Base-by-base conservation (phyloP, 2,797 vertebrate genomes). In the Gymnoscopelus microlampas region DNA sequence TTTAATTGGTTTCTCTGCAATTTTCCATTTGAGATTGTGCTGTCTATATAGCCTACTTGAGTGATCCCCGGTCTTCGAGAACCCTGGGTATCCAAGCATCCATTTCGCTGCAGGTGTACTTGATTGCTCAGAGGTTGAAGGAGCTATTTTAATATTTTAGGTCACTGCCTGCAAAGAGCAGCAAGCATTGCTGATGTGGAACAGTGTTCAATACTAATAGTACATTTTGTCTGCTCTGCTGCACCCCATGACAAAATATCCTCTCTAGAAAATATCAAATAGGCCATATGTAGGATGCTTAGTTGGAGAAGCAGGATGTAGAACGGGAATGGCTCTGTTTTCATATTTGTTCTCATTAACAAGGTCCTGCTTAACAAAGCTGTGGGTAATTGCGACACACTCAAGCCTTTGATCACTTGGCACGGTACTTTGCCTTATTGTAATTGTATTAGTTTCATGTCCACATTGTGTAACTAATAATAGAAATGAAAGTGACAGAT, bases 111-210 rank as follows among this genome's bases (percentile, higher is more conserved):
- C 79, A 56, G 50, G 48, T 67, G 77, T 47, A 69, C 64, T 24
- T 67, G 68, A 77, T 74, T 80, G 77, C 75, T 71, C 12, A 10
- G 58, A 75, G 50, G 59, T 62, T 80, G 49, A 61, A 85, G 80
- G 66, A 71, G 63, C 70, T 74, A 60, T 77, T 78, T 76, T 56
- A 71, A 70, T 39, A 48, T 70, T 48, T 56, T 29, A 51, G 64
- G 79, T 80, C 78, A 73, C 4, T 23, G 39, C 7, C 29, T 3
- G 9, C 39, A 49, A 44, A 44, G 39, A 10, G 3, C 60, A 13
- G 5, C 53, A 60, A 61, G 32, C 24, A 66, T 47, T 3, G 15
- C 13, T 23, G 23, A n/a, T n/a, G 49, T 26, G 29, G 49, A 12
- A 3, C 24, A 29, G n/a, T 6, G 55, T 61, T 32, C 47, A 53